Evolutionary conservation across 2,888 invertebrate genomes (phyloP).

Genomic region (Agapetus fuscipes): DNA sequence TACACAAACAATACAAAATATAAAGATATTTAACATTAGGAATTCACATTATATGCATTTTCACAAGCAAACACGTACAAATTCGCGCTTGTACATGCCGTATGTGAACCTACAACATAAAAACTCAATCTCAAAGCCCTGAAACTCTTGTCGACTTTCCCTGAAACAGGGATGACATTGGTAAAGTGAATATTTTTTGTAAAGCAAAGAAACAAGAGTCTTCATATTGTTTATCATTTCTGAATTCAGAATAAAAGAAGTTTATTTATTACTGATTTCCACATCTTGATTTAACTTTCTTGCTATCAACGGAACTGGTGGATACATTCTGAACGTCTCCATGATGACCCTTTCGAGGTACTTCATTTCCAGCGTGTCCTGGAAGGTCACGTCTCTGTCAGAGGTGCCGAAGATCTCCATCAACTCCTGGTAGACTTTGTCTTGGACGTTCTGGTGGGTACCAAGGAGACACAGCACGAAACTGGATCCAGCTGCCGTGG

Average conservation of each 20-base stretch:
- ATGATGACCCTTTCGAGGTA: constrained; percentile 70
- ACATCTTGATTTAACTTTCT: constrained; percentile 60
- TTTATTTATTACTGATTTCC: constrained; percentile 44
- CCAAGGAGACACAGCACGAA: constrained; percentile 80
- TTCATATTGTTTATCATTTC: not conserved
- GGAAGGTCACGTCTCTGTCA: constrained; percentile 64
- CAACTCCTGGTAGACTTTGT: constrained; percentile 61
- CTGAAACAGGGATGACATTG: no score
- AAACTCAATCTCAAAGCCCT: no score
- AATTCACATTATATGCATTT: no score
- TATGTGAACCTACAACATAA: no score
- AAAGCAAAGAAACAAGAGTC: constrained; percentile 1
- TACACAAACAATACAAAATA: no score
- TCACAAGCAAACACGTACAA: no score
- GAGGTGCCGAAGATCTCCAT: constrained; percentile 70
- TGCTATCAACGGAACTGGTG: constrained; percentile 71
- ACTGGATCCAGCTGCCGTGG: constrained; percentile 65
- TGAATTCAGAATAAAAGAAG: not conserved
- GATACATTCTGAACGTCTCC: constrained; percentile 67
- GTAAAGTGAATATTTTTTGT: no score
- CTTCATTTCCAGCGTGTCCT: constrained; percentile 72
- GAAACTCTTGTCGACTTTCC: no score
- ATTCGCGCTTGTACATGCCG: no score
- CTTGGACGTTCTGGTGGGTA: constrained; percentile 69
- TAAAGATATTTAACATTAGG: no score